Base-by-base conservation (phyloP, 2,113 vertebrate species). In the Sitta europaea region DNA sequence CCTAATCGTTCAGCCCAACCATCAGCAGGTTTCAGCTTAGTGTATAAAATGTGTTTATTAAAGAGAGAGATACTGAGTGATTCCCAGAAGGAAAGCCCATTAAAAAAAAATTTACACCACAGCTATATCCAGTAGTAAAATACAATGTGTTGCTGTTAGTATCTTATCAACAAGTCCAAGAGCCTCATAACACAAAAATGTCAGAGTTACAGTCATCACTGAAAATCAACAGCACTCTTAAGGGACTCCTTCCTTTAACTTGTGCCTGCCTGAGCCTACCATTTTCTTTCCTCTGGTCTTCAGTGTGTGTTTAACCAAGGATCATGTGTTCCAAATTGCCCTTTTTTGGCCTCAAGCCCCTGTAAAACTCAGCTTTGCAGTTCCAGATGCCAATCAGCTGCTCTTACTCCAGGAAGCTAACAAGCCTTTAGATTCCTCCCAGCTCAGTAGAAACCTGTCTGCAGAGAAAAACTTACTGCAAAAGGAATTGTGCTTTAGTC, bases 351-450 rank as follows among this genome's bases (percentile, higher is more conserved):
- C 81, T 90, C 81, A 45, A 87, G 80, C 61, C 61, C 65, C 77
- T 40, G 68, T 57, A 86, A 82, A 87, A 76, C 35, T 82, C 81
- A 79, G 89, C 81, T 82, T 16, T 91, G 81, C 70, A 72, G 62
- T 47, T 91, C 91, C 93, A 93, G 90, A 88, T 93, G 94, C 90
- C 77, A 90, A 66, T 95, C 93, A 88, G 81, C 58, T 83, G 81
- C 74, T 91, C 36, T 82, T 70, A 82, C 89, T 88, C 73, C 31
- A 82, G 70, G 74, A 94, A 82, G 42, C 77, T 91, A 92, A 95
- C 0, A 21, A 95, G 96, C 84, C 92, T 88, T 94, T 88, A 95
- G 84, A 78, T 79, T 91, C 93, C 70, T 87, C 77, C 58, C 73
- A 87, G 73, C 77, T 82, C 91, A 82, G 62, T 4, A 79, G 82